Percentiles rank a stretch among this genome's conserved stretches.
phyloP scores from a whole-genome alignment of 2,113 vertebrate species.

The Myrmecophaga tridactyla region DNA sequence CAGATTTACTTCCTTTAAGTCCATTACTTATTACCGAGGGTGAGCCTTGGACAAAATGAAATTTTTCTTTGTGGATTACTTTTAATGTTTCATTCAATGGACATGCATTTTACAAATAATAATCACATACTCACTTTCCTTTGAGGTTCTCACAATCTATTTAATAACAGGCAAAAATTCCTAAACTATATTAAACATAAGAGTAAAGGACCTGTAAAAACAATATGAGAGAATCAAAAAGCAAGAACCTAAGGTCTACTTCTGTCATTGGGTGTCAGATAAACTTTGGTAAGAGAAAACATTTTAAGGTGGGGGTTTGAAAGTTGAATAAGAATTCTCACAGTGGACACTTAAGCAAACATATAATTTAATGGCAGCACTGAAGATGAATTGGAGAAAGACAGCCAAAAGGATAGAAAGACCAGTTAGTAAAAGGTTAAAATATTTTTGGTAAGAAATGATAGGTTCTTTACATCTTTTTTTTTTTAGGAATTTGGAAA shows the following conservation, averaged over 20 bases:
- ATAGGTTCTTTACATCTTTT: no score
- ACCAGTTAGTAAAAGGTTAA: no score
- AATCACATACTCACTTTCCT: not conserved
- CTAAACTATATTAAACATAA: not conserved
- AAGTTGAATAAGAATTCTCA: no score
- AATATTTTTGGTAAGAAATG: no score
- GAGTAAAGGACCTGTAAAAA: not conserved
- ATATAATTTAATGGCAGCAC: no score
- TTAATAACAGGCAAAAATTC: not conserved
- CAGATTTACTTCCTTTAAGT: not conserved
- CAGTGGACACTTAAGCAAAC: no score
- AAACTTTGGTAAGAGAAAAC: no score
- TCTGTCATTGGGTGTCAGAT: not conserved
- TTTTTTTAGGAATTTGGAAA: no score
- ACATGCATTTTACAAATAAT: not conserved
- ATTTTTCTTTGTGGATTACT: not conserved
- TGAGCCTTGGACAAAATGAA: not conserved
- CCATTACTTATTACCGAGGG: not conserved
- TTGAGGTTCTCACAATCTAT: not conserved
- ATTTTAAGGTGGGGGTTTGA: no score
- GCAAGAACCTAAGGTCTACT: not conserved
- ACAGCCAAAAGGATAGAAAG: no score
- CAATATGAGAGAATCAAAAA: not conserved
- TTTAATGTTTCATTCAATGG: not conserved
- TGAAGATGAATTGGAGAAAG: no score